These are phyloP conservation scores for Venusia cambrica DNA, from an alignment of 2,888 invertebrate genomes.

Conservation along the genomic window DNA sequence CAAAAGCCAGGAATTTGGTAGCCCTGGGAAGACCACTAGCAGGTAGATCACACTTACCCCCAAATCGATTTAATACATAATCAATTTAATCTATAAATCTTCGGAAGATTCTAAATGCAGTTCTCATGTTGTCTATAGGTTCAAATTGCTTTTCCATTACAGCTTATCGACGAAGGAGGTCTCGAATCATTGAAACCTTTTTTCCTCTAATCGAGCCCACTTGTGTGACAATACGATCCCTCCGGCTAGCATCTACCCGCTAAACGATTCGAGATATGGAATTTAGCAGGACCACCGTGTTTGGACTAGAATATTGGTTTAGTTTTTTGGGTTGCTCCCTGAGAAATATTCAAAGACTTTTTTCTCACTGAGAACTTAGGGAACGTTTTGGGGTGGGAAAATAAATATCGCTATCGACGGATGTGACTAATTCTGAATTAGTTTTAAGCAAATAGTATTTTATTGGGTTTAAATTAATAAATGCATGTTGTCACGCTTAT, in stretches of 20 bases:
- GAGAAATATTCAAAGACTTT: slow-evolving; percentile 49
- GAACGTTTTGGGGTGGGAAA: slow-evolving; percentile 62
- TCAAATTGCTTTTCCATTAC: too few species aligned
- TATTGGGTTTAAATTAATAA: too few species aligned
- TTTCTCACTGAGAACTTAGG: too few species aligned
- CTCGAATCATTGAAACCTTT: slow-evolving; percentile 19
- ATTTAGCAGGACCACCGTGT: slow-evolving; percentile 70
- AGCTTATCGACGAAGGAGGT: slow-evolving; percentile 41
- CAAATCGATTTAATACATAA: too few species aligned
- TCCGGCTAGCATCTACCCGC: slow-evolving; percentile 44
- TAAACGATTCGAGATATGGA: slow-evolving; percentile 72
- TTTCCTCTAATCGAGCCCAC: slow-evolving; percentile 38
- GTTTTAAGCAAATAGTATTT: slow-evolving; percentile 16
- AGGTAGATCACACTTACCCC: too few species aligned
- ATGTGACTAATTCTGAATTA: slow-evolving; percentile 31
- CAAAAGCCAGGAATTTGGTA: too few species aligned
- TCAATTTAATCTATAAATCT: too few species aligned
- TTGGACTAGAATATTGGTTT: slow-evolving; percentile 61
- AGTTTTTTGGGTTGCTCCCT: slow-evolving; percentile 52
- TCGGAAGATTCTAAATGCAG: too few species aligned
- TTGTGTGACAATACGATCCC: slow-evolving; percentile 40
- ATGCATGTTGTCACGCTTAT: too few species aligned
- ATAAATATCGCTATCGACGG: slow-evolving; percentile 63
- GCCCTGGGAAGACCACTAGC: too few species aligned
- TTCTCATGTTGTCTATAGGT: too few species aligned